These are phyloP conservation scores for Pentamera pediparva DNA, from an alignment of 53 echinoderm and acorn worm genomes.

Conservation along the genomic window DNA sequence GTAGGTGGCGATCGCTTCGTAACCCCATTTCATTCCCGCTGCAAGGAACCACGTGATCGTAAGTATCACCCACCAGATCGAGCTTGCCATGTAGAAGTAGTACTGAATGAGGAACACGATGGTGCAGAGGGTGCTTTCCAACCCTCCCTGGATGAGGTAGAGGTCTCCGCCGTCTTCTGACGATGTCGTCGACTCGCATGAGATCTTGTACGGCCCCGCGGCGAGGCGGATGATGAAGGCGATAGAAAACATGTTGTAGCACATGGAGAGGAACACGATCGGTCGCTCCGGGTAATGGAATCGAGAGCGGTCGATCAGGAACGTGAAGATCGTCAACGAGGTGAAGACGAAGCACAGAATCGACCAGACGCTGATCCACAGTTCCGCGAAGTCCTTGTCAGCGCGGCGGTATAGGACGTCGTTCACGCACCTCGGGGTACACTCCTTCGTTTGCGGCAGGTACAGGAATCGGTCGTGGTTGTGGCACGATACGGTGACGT, in stretches of 20 bases:
- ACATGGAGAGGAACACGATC: slow-evolving; percentile 94
- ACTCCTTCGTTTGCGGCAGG: slow-evolving; percentile 65
- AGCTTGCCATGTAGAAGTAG: slow-evolving; percentile 98
- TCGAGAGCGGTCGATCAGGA: slow-evolving; percentile 83
- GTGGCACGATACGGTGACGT: slow-evolving; percentile 23
- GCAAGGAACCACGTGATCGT: slow-evolving; percentile 94
- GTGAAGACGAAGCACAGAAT: slow-evolving; percentile 89
- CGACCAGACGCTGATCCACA: slow-evolving; percentile 99
- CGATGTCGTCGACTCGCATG: slow-evolving; percentile 61
- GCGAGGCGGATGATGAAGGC: slow-evolving; percentile 79
- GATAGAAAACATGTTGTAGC: slow-evolving; percentile 90
- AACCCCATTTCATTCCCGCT: slow-evolving; percentile 98
- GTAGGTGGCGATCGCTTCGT: slow-evolving; percentile 95
- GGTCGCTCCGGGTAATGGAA: slow-evolving; percentile 93
- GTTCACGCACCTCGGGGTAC: slow-evolving; percentile 77
- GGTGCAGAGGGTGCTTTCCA: slow-evolving; percentile 93
- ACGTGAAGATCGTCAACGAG: slow-evolving; percentile 81
- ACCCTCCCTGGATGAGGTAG: slow-evolving; percentile 81
- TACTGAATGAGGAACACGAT: slow-evolving; percentile 95
- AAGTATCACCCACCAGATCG: slow-evolving; percentile 97
- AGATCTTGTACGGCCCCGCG: slow-evolving; percentile 65
- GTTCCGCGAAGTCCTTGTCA: slow-evolving; percentile 84
- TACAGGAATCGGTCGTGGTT: slow-evolving; percentile 73
- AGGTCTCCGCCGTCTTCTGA: too few species aligned
- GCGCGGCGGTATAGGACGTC: slow-evolving; percentile 81